Evolutionary conservation across 2,113 vertebrate genomes (phyloP).

Genomic region (Copsychus sechellarum): DNA sequence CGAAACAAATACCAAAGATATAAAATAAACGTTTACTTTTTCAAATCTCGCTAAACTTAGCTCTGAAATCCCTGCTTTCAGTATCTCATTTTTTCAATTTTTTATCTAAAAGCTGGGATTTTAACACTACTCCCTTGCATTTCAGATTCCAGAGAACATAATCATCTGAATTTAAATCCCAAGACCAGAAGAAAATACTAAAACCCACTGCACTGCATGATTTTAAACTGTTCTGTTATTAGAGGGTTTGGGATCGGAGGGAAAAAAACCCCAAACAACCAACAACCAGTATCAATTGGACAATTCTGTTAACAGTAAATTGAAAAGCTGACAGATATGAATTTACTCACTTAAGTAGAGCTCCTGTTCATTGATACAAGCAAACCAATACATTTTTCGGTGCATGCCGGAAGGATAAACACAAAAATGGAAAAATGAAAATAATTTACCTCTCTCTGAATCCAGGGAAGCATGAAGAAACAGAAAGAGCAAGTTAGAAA

Average conservation of each 20-base stretch:
- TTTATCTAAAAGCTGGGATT: not conserved
- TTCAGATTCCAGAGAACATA: not conserved
- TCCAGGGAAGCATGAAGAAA: slow-evolving; percentile 82
- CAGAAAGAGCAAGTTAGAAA: slow-evolving; percentile 76
- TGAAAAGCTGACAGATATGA: not conserved
- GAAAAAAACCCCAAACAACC: fast-evolving
- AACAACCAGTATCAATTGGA: not conserved
- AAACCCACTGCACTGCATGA: fast-evolving
- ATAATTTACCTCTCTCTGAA: slow-evolving; percentile 87
- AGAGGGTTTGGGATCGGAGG: not conserved
- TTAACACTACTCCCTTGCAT: not conserved
- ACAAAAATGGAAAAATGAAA: slow-evolving; percentile 33
- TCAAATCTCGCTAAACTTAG: not conserved
- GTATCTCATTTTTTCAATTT: not conserved
- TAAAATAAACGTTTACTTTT: not conserved
- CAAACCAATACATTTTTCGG: not conserved
- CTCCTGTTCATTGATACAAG: not conserved
- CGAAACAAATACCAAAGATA: not conserved
- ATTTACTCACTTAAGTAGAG: not conserved
- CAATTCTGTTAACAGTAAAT: not conserved
- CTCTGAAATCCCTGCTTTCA: not conserved
- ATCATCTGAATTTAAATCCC: not conserved
- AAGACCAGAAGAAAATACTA: not conserved
- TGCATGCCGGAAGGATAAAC: slow-evolving; percentile 19
- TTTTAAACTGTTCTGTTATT: not conserved